Conservation (phyloP, 1,140 invertebrate genomes). For the Eriosoma lanigerum region DNA sequence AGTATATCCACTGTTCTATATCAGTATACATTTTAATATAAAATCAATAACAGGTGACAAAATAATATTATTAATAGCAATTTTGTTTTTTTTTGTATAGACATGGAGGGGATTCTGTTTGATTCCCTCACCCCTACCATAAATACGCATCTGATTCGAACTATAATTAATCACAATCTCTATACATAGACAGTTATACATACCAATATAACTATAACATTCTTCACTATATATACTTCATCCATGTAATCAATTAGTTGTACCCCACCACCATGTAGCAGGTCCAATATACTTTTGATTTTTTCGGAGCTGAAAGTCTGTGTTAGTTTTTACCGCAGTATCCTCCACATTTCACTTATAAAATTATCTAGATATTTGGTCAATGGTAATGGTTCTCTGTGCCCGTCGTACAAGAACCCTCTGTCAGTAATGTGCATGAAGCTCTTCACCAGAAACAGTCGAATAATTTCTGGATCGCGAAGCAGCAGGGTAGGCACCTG, state of each 20-base stretch:
- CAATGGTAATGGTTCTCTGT: slow-evolving; percentile 56
- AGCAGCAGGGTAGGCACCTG: slow-evolving; percentile 55
- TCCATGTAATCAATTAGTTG: slow-evolving; percentile 56
- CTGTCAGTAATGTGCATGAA: slow-evolving; percentile 59
- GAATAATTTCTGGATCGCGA: slow-evolving; percentile 60
- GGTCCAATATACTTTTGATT: slow-evolving; percentile 62
- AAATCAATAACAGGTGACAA: no score
- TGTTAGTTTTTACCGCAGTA: slow-evolving; percentile 58
- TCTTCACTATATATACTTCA: no score
- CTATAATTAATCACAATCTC: no score
- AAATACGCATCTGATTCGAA: no score
- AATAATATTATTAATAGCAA: no score
- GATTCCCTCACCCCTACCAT: no score
- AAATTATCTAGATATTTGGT: slow-evolving; percentile 54
- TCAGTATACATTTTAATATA: no score
- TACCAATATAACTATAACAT: no score
- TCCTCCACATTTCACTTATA: slow-evolving; percentile 57
- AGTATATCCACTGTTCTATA: no score
- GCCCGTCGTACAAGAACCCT: slow-evolving; percentile 54
- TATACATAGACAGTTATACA: no score
- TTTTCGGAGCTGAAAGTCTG: slow-evolving; percentile 59
- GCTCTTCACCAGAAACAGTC: slow-evolving; percentile 60
- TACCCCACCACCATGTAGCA: slow-evolving; percentile 58
- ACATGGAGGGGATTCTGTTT: no score
- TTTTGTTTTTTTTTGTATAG: no score